phyloP scores from a whole-genome alignment of 1,140 invertebrate genomes.

The Holcopasites calliopsidis region DNA sequence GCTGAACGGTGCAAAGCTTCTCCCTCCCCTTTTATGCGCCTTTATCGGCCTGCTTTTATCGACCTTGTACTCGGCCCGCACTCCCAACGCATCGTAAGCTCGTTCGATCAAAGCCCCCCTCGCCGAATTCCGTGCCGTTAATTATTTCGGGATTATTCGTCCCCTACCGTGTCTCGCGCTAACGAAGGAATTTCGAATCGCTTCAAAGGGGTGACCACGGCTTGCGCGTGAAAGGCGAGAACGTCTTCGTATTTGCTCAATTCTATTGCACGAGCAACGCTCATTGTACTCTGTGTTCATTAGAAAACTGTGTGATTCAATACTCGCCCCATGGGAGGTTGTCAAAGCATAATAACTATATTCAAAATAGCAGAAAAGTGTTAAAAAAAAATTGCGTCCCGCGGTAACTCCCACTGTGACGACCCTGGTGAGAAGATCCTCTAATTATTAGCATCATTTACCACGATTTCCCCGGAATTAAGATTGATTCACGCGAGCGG shows the following conservation, averaged over 20 bases:
- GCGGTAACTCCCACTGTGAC: too few relatives aligned
- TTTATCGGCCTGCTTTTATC: slow-evolving; percentile 43
- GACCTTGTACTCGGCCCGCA: slow-evolving; percentile 9
- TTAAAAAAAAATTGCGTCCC: too few relatives aligned
- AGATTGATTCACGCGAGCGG: slow-evolving; percentile 62
- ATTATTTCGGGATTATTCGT: slow-evolving; percentile 49
- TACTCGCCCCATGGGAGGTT: too few relatives aligned
- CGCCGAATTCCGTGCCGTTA: slow-evolving; percentile 45
- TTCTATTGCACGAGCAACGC: too few relatives aligned
- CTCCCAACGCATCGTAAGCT: slow-evolving; percentile 37
- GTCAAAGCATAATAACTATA: too few relatives aligned
- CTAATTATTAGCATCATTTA: background rate
- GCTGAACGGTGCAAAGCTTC: slow-evolving; percentile 52
- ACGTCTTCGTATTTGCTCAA: too few relatives aligned
- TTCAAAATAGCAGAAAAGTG: too few relatives aligned
- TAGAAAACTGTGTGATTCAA: too few relatives aligned
- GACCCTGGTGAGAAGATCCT: background rate
- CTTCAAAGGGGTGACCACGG: background rate
- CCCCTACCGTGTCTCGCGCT: background rate
- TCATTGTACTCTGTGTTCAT: too few relatives aligned
- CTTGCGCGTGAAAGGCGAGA: too few relatives aligned
- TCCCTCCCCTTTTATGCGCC: slow-evolving; percentile 3
- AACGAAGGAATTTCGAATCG: slow-evolving; percentile 8
- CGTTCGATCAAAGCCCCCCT: slow-evolving; percentile 31
- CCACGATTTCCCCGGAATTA: slow-evolving; percentile 34